Conservation (phyloP, 2,113 vertebrate genomes). For the Buteo buteo region DNA sequence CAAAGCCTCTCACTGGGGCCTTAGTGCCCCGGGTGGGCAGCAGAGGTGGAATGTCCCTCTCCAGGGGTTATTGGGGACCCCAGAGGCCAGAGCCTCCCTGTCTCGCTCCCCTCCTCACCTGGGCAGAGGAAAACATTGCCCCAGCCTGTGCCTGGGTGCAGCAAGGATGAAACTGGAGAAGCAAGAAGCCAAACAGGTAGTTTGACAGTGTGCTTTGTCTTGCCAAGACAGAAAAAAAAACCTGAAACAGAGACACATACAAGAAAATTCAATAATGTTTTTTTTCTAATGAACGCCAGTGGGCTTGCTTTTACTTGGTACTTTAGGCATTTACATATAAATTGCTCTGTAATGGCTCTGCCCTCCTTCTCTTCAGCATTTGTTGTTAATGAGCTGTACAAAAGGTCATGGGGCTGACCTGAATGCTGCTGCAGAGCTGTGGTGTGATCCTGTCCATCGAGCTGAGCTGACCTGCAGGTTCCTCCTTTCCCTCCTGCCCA, state of each 20-base stretch:
- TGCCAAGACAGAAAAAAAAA: not conserved
- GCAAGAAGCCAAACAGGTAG: not conserved
- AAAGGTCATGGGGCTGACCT: slow-evolving; percentile 48
- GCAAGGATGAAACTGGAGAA: not conserved
- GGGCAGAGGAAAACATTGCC: not conserved
- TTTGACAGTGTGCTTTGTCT: not conserved
- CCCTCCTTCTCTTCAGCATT: slow-evolving; percentile 61
- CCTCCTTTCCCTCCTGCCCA: not conserved
- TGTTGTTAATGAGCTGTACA: slow-evolving; percentile 65
- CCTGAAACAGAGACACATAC: not conserved
- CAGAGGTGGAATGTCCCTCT: not conserved
- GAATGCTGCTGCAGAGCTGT: not conserved
- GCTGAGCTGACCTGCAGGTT: not conserved
- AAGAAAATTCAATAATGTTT: not conserved
- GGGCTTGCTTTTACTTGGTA: slow-evolving; percentile 45
- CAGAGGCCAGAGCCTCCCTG: not conserved
- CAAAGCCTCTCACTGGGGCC: not conserved
- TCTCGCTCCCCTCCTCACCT: not conserved
- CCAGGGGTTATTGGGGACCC: not conserved
- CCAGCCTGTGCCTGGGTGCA: not conserved
- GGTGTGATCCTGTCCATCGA: not conserved
- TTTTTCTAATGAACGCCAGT: slow-evolving; percentile 5
- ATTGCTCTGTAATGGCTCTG: slow-evolving; percentile 72
- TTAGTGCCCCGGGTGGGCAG: not conserved
- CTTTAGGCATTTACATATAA: slow-evolving; percentile 76